Evolutionary conservation across 2,888 invertebrate genomes (phyloP).

Genomic region (Tromatobia lineatoria): DNA sequence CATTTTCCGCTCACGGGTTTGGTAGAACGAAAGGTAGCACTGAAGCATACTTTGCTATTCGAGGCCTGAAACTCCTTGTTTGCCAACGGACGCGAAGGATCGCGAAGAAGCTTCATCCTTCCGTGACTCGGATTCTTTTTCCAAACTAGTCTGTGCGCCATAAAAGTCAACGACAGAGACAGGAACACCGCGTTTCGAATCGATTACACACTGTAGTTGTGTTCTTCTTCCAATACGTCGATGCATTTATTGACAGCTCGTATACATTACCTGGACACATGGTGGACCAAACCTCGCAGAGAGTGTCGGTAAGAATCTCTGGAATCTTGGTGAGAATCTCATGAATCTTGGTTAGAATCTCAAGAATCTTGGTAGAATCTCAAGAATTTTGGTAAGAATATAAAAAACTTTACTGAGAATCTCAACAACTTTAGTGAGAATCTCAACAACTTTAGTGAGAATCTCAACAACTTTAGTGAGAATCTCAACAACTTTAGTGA

Average conservation of each 20-base stretch:
- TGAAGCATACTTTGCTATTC: conserved; percentile 9
- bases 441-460: too few species aligned
- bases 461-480: too few species aligned
- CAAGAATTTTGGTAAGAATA: background rate
- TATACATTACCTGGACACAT: background rate
- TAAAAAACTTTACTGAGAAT: too few species aligned
- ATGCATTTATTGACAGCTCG: conserved; percentile 5
- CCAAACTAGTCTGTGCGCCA: background rate
- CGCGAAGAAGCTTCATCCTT: conserved; percentile 2
- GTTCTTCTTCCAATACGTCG: background rate
- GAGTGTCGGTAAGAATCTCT: too few species aligned
- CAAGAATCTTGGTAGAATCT: too few species aligned
- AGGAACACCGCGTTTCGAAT: background rate
- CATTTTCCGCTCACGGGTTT: conserved; percentile 1
- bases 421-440: too few species aligned
- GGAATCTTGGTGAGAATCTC: too few species aligned
- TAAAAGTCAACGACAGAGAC: background rate
- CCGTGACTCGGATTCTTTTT: conserved; percentile 5
- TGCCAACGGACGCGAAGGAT: conserved; percentile 4
- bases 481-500: too few species aligned
- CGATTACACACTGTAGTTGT: background rate
- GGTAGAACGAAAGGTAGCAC: background rate
- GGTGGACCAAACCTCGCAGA: too few species aligned
- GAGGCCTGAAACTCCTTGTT: background rate
- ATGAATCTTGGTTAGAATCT: too few species aligned